Base-by-base conservation (phyloP, 23 tunicate genomes). In the Trididemnum clinides region DNA sequence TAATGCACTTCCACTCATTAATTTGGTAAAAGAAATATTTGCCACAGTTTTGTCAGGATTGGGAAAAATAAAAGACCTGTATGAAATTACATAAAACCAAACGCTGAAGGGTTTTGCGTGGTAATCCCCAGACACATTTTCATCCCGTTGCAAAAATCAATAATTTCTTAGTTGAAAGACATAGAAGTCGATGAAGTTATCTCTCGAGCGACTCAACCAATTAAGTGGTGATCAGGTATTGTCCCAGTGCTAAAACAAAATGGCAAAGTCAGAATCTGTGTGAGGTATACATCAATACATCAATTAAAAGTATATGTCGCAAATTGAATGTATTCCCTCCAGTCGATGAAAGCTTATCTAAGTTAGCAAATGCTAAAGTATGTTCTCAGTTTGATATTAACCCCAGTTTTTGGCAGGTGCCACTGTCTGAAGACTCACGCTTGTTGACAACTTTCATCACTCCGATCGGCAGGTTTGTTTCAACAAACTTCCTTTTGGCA, bases 251-350 rank as follows among this genome's bases (percentile, higher is more conserved):
- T 69, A 21, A 87, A 87, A 33, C 28, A 39, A 26, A 64, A 64
- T 26, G 85, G 78, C 2, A 78, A 80, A 22, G 77, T 86, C 12
- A 64, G 85, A 79, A 78, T 86, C 31, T 86, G 85, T 39, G 90
- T 86, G 23, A 82, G 75, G 33, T 85, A 18, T 50, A 85, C 88
- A 2, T n/a, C n/a, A n/a, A n/a, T n/a, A 23, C 33, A 1, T 58
- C 74, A 23, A 85, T 73, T 32, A 25, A 74, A 34, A 29, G 50
- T 30, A 25, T 35, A 33, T 54, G 33, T 33, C 80, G 64, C 22
- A 66, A 78, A 54, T 20, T 18, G 30, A n/a, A 50, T 26, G 12
- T 32, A 1, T 33, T 78, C 12, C 83, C 83, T 22, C n/a, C n/a
- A n/a, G 66, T 78, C 18, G 83, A 78, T 20, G 65, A 51, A 7